Conservation (phyloP, 2,797 vertebrate species). For the Onychomys leucogaster region DNA sequence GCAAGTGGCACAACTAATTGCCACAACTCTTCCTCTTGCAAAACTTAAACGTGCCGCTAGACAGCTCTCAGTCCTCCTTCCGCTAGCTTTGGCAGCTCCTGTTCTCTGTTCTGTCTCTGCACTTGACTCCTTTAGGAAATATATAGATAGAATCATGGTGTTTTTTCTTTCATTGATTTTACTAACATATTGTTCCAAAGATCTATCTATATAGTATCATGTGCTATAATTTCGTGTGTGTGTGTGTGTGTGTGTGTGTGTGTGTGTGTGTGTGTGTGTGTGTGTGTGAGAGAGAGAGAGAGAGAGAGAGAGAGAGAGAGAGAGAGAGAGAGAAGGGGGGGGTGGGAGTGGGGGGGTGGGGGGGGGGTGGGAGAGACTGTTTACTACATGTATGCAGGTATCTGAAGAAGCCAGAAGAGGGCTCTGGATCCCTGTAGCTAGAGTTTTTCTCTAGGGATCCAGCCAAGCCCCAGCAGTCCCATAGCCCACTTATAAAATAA, state of each 20-base stretch:
- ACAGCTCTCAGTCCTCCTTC: neutral
- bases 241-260: too few species aligned
- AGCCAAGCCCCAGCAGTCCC: too few species aligned
- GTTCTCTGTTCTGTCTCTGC: neutral
- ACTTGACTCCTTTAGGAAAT: neutral
- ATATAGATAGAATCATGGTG: neutral
- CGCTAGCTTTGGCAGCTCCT: neutral
- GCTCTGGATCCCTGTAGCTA: neutral
- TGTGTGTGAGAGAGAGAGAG: too few species aligned
- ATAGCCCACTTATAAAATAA: too few species aligned
- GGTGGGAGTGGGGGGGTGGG: too few species aligned
- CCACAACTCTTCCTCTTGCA: constrained; percentile 26
- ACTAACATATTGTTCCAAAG: constrained; percentile 14
- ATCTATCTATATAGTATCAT: neutral
- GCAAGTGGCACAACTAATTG: neutral
- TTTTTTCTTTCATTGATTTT: neutral
- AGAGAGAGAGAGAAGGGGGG: too few species aligned
- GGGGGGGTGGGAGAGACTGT: too few species aligned
- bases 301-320: too few species aligned
- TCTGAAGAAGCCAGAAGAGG: neutral
- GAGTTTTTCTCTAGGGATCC: too few species aligned
- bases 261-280: neutral
- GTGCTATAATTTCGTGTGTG: neutral
- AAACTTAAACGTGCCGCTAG: constrained; percentile 6
- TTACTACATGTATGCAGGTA: neutral